Evolutionary conservation across 2,113 vertebrate genomes (phyloP), one percentile per base, ranked within the genome.

Genomic region (Apistogramma diplotaenia): DNA sequence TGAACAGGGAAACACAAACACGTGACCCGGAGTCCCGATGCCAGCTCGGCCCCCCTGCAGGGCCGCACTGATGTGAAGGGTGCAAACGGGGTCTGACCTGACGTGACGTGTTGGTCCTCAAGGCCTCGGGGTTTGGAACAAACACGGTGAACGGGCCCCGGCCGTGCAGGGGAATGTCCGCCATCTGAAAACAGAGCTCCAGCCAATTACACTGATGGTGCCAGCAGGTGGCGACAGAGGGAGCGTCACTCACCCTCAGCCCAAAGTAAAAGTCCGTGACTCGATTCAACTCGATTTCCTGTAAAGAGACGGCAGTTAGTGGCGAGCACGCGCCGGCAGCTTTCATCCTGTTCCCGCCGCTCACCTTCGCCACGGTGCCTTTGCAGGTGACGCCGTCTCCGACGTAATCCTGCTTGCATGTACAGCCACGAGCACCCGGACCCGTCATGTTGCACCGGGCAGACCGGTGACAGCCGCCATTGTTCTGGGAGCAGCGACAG

Each of bases 61-160:
- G 46, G 37, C 25, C 23, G 46, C 15, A 16, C 15, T 67, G 5
- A 67, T 46, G 37, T 37, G 10, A 37, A 12, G 37, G 37, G 12
- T 40, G 12, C 12, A 40, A 40, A 40, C 13, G 11, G 3, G 37
- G 12, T 56, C 49, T 40, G 16, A 54, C 51, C 53, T 74, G 15
- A 4, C 13, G 15, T 5, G 46, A 61, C 16, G 1, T 4, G 6
- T 43, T 61, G 1, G 67, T 56, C 1, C 54, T 40, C 8, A 95
- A 93, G 13, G 94, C 23, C 0, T 89, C 7, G 0, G 60, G 75
- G 0, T 0, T 93, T 3, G 97, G 97, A 2, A 62, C 92, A 3
- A 99, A 98, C 8, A 98, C 88, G 0, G 98, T 99, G 94, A 97
- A 99, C 0, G 98, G 96, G 0, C 98, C 98, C 0, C 93, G 81